Base-by-base conservation (phyloP, 2,113 vertebrate species). In the Zosterops lateralis region DNA sequence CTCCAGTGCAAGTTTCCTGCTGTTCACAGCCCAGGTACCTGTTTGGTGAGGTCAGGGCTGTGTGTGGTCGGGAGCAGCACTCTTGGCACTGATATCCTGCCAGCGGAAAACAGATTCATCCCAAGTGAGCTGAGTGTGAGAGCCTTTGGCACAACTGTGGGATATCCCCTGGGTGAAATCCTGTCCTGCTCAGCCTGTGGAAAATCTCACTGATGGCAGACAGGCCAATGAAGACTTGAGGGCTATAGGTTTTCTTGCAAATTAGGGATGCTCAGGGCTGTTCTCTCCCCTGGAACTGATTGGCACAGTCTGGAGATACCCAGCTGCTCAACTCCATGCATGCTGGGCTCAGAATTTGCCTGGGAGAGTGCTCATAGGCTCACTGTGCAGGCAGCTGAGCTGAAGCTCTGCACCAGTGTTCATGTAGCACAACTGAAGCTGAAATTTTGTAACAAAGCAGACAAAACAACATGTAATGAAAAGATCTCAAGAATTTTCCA, bases 1-100 rank as follows among this genome's bases (percentile, higher is more conserved):
- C 42, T 90, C 62, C 54, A 58, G 82, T 72, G 38, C 25, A 25
- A 34, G 57, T 1, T 71, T 29, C 82, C 54, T 56, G 57, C 77
- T 83, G 62, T 75, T 70, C 48, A 75, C 0, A 0, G 45, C 57
- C 38, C 28, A 0, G 0, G 54, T 78, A 87, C 70, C 66, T 87
- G 48, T 76, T 36, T 53, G 71, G 78, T 83, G 74, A 86, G 62
- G 54, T 58, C 81, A 57, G 62, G 51, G 16, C 65, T 88, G 42
- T 2, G 3, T 84, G 89, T 0, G 0, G 24, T 20, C 0, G 0
- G 85, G 66, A 92, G 64, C 57, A 60, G 60, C 0, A 0, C 50
- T 36, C 62, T 10, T 40, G 45, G 47, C n/a, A 36, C 47, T 65
- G 92, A 56, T 29, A 17, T 38, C 56, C 31, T 10, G 7, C 81